Conservation (phyloP, 2,113 vertebrate species). For the human region GRCh38 chr14:87073501-87074000, state of each 20-base stretch:
- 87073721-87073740: not conserved
- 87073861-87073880: not conserved
- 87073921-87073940: not conserved
- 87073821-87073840: not conserved
- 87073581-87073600: not conserved
- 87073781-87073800: not conserved
- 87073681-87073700: not conserved
- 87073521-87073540: not conserved
- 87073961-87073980: not conserved
- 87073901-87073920: not conserved
- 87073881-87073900: not conserved
- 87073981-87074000: not conserved
- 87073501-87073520: not conserved
- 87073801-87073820: not conserved
- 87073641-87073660: not conserved
- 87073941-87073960: not conserved
- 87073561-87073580: not conserved
- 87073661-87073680: not conserved
- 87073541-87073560: not conserved
- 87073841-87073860: not conserved
- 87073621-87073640: not conserved
- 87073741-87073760: not conserved
- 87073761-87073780: not conserved
- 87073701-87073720: not conserved
- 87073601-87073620: not conserved